Evolutionary conservation across 2,113 vertebrate genomes (phyloP).

Genomic region (Phyllopteryx taeniolatus): DNA sequence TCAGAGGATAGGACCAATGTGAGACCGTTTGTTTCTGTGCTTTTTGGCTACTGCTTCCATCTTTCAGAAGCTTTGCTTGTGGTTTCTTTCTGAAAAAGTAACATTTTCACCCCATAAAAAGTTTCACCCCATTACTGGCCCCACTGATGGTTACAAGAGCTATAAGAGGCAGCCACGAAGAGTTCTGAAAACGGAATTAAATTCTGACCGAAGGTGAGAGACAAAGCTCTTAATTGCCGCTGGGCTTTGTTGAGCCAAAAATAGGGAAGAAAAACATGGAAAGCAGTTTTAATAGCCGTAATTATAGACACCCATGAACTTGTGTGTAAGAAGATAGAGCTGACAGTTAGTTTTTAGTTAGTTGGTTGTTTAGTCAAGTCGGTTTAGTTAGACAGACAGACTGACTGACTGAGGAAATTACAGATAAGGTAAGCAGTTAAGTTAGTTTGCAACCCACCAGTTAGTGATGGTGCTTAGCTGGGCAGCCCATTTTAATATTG

Average conservation of each 20-base stretch:
- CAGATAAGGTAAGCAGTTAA: no score
- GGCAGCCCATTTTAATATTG: no score
- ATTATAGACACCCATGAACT: conserved; percentile 59
- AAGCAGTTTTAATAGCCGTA: conserved; percentile 61
- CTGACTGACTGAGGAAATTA: no score
- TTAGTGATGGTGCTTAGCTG: no score
- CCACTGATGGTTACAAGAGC: conserved; percentile 74
- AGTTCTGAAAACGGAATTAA: conserved; percentile 80
- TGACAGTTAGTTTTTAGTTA: no score
- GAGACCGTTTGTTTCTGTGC: conserved; percentile 62
- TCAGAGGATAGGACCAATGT: conserved; percentile 44
- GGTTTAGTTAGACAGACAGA: no score
- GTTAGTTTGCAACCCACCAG: no score
- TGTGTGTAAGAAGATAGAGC: conserved; percentile 16
- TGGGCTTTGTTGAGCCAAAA: conserved; percentile 67
- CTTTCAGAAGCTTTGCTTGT: conserved; percentile 71
- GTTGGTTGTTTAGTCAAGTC: no score
- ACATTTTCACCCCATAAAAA: conserved; percentile 75
- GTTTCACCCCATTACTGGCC: conserved; percentile 68
- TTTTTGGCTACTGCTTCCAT: conserved; percentile 64
- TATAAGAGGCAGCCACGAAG: conserved; percentile 70
- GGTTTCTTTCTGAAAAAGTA: conserved; percentile 67
- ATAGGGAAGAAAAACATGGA: conserved; percentile 77
- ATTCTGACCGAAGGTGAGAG: conserved; percentile 67
- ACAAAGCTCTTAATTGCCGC: conserved; percentile 54